These are phyloP conservation scores for Palythoa caribaeorum DNA, from an alignment of 92 coral and sea anemone species.

Conservation along the genomic window DNA sequence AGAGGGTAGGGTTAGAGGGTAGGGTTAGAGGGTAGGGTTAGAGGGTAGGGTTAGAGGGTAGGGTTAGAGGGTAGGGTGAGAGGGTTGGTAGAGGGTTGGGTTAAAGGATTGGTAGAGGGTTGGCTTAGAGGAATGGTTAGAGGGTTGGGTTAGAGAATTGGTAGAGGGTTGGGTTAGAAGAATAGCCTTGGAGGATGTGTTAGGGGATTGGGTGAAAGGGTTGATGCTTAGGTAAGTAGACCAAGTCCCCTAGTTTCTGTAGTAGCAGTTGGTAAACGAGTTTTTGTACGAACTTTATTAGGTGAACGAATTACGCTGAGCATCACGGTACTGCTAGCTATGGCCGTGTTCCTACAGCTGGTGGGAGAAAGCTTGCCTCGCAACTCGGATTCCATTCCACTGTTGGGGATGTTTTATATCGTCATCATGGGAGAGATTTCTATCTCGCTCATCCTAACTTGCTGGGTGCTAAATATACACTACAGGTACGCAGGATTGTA, in stretches of 20 bases:
- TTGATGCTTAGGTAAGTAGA: no score
- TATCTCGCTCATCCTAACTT: conserved; percentile 66
- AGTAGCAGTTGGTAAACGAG: neutral
- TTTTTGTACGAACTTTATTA: neutral
- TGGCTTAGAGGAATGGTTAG: no score
- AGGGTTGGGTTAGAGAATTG: no score
- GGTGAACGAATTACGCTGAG: conserved; percentile 90
- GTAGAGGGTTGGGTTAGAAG: no score
- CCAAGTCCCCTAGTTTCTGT: neutral
- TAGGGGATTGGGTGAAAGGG: no score
- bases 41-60: no score
- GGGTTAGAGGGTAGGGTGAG: no score
- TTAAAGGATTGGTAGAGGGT: no score
- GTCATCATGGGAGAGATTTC: conserved; percentile 90
- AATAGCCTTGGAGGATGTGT: no score
- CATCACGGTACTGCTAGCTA: conserved; percentile 91
- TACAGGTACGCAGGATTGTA: conserved; percentile 17
- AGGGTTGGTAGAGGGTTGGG: no score
- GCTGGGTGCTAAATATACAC: conserved; percentile 58
- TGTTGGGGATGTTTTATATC: conserved; percentile 87
- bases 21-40: no score
- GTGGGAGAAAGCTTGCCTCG: conserved; percentile 89
- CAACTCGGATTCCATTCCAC: conserved; percentile 87
- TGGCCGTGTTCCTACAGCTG: conserved; percentile 94
- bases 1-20: no score